Evolutionary conservation across 30 jellyfish, hydroid and myxozoan genomes (phyloP).

Genomic region (Cassiopea xamachana): DNA sequence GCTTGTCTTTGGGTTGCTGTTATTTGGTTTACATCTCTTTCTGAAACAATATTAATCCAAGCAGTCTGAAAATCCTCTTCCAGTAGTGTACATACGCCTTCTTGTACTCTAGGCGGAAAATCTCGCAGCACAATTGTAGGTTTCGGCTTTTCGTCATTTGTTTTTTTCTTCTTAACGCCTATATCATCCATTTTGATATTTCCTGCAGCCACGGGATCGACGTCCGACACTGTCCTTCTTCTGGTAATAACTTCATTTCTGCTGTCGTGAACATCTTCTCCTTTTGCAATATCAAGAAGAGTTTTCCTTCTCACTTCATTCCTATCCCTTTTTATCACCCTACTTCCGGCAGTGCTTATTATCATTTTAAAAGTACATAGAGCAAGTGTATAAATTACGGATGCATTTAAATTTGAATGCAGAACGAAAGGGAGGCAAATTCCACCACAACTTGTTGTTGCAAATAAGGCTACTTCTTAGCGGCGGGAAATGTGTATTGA

Average conservation of each 20-base stretch:
- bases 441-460: background rate
- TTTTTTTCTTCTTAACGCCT: background rate
- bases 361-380: constrained; percentile 40
- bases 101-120: background rate
- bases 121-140: background rate
- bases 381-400: no score
- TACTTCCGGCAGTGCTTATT: constrained; percentile 50
- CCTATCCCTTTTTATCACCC: constrained; percentile 17
- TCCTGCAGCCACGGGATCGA: background rate
- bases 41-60: constrained; percentile 44
- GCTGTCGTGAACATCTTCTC: background rate
- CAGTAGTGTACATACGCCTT: background rate
- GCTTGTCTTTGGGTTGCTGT: constrained; percentile 52
- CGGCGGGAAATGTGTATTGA: background rate
- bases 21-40: background rate
- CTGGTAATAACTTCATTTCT: background rate
- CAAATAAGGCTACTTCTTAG: background rate
- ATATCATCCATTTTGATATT: background rate
- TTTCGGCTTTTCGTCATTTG: background rate
- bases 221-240: constrained; percentile 24
- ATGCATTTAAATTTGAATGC: no score
- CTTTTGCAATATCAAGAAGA: constrained; percentile 20
- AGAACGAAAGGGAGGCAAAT: background rate
- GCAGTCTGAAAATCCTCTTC: constrained; percentile 22
- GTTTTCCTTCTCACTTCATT: constrained; percentile 33